phyloP scores from a whole-genome alignment of 2,888 invertebrate species.

The Thereva unica region DNA sequence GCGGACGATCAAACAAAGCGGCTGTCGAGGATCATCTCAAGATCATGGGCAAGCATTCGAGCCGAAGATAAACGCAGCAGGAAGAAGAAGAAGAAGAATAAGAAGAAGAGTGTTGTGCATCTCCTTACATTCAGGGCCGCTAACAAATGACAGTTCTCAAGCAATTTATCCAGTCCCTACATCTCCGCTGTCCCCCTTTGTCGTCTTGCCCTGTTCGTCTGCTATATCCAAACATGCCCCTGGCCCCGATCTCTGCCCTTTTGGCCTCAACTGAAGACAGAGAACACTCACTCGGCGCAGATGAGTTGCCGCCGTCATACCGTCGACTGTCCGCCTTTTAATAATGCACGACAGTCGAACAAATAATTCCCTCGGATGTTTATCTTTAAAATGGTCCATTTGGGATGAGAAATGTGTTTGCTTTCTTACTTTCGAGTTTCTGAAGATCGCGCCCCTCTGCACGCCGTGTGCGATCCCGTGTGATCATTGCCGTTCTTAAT shows the following conservation, averaged over 20 bases:
- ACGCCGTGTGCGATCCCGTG: constrained; percentile 33
- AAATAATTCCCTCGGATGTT: constrained; percentile 37
- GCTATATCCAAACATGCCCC: too few species aligned
- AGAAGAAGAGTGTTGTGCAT: constrained; percentile 24
- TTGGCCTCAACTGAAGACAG: too few species aligned
- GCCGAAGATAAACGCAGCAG: constrained; percentile 19
- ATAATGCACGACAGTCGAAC: constrained; percentile 36
- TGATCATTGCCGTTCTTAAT: constrained; percentile 42
- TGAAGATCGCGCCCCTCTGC: constrained; percentile 6
- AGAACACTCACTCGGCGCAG: too few species aligned
- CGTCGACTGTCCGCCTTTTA: constrained; percentile 36
- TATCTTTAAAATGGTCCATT: constrained; percentile 38
- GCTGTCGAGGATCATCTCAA: constrained; percentile 39
- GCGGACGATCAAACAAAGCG: constrained; percentile 40
- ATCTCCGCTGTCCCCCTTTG: constrained; percentile 24
- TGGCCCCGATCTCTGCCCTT: too few species aligned
- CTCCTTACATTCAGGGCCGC: constrained; percentile 26
- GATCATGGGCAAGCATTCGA: constrained; percentile 26
- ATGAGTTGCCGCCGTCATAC: constrained; percentile 12
- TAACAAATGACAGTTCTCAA: constrained; percentile 41
- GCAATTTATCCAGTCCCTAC: constrained; percentile 35
- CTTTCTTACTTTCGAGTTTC: constrained; percentile 34
- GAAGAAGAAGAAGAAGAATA: too few species aligned
- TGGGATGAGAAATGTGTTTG: constrained; percentile 36
- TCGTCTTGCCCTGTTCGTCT: constrained; percentile 1